Evolutionary conservation across 35 echinoderm and acorn worm genomes (phyloP).

Genomic region (Stichopus chloronotus): DNA sequence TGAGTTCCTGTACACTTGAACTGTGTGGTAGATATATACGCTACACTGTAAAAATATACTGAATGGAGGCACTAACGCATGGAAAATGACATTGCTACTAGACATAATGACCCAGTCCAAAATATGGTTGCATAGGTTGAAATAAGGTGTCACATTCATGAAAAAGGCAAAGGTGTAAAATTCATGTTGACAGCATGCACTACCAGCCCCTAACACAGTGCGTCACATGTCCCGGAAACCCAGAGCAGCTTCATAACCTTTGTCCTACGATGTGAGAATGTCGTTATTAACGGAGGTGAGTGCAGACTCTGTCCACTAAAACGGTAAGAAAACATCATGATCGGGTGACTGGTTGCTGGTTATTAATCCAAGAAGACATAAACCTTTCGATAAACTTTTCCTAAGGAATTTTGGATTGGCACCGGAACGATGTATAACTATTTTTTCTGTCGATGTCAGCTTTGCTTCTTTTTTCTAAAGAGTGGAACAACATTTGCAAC

Average conservation of each 20-base stretch:
- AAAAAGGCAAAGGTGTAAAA: too few relatives aligned
- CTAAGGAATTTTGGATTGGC: slow-evolving; percentile 62
- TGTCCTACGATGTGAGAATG: slow-evolving; percentile 21
- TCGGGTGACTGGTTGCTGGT: slow-evolving; percentile 17
- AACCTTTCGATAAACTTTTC: slow-evolving; percentile 51
- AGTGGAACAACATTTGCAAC: slow-evolving; percentile 43
- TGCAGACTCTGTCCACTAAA: slow-evolving; percentile 15
- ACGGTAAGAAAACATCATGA: not conserved
- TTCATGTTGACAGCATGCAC: too few relatives aligned
- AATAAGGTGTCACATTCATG: too few relatives aligned
- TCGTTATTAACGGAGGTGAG: not conserved
- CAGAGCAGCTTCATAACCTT: not conserved
- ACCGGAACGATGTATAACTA: slow-evolving; percentile 53
- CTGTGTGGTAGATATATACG: too few relatives aligned
- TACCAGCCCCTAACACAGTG: too few relatives aligned
- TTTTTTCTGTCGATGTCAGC: slow-evolving; percentile 57
- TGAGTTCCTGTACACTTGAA: too few relatives aligned
- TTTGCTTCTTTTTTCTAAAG: slow-evolving; percentile 42
- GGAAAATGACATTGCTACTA: too few relatives aligned
- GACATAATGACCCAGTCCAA: too few relatives aligned
- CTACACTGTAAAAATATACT: too few relatives aligned
- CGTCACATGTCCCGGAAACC: not conserved
- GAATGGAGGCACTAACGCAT: too few relatives aligned
- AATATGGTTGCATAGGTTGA: too few relatives aligned
- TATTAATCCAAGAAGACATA: not conserved